phyloP scores from a whole-genome alignment of 2,113 vertebrate genomes.

The Felis chaus region DNA sequence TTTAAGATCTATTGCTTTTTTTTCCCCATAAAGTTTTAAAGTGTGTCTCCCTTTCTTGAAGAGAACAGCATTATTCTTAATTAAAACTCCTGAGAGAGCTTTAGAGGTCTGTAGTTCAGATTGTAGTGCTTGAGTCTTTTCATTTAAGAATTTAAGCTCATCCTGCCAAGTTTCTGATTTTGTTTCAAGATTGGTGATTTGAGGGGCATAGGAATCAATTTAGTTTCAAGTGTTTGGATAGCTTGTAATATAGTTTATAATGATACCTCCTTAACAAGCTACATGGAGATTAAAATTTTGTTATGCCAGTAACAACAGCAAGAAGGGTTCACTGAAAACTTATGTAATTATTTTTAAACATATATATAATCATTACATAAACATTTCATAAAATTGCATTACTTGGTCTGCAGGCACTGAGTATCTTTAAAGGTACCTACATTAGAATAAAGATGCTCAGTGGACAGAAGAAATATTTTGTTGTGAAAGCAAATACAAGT shows the following conservation, averaged over 20 bases:
- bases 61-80: constrained; percentile 72
- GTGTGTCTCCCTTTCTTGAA: constrained; percentile 57
- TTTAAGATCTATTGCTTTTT: constrained; percentile 69
- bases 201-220: constrained; percentile 44
- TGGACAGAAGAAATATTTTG: not conserved
- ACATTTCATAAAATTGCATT: not conserved
- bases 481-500: not conserved
- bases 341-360: not conserved
- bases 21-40: constrained; percentile 58
- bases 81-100: constrained; percentile 72
- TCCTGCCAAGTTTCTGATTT: constrained; percentile 63
- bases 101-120: constrained; percentile 59
- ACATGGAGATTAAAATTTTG: constrained; percentile 23
- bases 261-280: not conserved
- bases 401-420: not conserved
- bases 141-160: constrained; percentile 59
- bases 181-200: constrained; percentile 61
- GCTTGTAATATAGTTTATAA: constrained; percentile 48
- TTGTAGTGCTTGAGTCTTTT: constrained; percentile 47
- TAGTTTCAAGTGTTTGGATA: constrained; percentile 7
- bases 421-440: not conserved
- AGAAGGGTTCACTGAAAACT: not conserved
- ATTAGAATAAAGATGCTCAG: not conserved
- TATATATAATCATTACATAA: constrained; percentile 10
- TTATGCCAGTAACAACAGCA: not conserved